Evolutionary conservation across 2,797 vertebrate genomes (phyloP).

Genomic region (Acrossocheilus fasciatus): DNA sequence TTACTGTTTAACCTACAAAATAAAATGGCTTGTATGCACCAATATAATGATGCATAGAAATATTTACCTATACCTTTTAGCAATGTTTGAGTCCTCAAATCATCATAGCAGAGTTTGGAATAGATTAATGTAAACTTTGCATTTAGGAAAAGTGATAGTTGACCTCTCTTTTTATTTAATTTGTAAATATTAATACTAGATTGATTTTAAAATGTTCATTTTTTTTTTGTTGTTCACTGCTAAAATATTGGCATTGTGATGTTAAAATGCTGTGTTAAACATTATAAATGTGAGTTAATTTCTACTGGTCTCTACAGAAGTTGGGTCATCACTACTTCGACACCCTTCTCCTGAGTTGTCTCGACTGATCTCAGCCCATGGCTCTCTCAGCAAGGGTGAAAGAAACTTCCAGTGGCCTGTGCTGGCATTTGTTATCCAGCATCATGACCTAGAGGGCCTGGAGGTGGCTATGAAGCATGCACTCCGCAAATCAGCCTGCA

Average conservation of each 20-base stretch:
- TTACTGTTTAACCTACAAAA: not conserved
- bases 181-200: not conserved
- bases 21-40: not conserved
- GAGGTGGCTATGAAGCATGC: slow-evolving; percentile 99
- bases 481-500: slow-evolving; percentile 95
- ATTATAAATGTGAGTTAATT: not conserved
- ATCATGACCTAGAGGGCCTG: slow-evolving; percentile 97
- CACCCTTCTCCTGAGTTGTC: slow-evolving; percentile 99
- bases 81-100: not conserved
- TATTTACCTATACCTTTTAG: not conserved
- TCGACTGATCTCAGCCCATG: slow-evolving; percentile 96
- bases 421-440: slow-evolving; percentile 97
- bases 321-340: slow-evolving; percentile 95
- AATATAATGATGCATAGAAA: not conserved
- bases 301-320: slow-evolving; percentile 80
- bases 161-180: not conserved
- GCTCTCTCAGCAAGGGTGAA: slow-evolving; percentile 98
- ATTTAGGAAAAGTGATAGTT: not conserved
- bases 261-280: not conserved
- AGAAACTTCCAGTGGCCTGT: slow-evolving; percentile 99
- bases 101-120: not conserved
- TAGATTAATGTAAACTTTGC: not conserved
- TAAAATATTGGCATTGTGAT: not conserved
- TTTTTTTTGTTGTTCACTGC: not conserved
- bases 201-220: not conserved